phyloP scores from a whole-genome alignment of 2,888 invertebrate species.

The Omphaloscelis lunosa region DNA sequence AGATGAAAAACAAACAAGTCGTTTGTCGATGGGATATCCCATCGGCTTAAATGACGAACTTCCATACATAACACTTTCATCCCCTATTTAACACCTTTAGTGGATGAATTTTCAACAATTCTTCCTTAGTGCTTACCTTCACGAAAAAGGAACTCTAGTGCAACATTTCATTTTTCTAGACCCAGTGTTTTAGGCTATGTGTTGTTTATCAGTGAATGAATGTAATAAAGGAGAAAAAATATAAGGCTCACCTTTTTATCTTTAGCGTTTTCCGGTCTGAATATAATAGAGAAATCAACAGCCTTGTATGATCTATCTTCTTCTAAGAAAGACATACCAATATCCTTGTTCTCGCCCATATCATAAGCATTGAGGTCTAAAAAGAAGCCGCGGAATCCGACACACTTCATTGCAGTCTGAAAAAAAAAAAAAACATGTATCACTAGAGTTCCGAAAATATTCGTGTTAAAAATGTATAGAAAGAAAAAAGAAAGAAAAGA shows the following conservation, averaged over 20 bases:
- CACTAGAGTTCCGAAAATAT: neutral
- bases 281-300: conserved; percentile 70
- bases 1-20: neutral
- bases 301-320: conserved; percentile 63
- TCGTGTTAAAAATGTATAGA: neutral
- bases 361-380: conserved; percentile 71
- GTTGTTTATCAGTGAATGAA: neutral
- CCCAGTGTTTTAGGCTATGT: neutral
- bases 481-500: no score
- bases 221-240: no score
- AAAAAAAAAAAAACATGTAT: conserved; percentile 37
- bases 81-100: no score
- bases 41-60: neutral
- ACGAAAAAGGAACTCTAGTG: no score
- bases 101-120: no score
- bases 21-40: neutral
- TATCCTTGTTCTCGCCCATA: conserved; percentile 65
- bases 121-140: no score
- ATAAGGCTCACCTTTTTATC: conserved; percentile 71
- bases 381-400: conserved; percentile 51
- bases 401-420: conserved; percentile 71
- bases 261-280: conserved; percentile 61
- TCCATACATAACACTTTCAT: no score
- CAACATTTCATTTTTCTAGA: neutral
- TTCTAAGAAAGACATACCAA: conserved; percentile 70